Conservation (phyloP, 2,113 vertebrate species). For the Redunca redunca region DNA sequence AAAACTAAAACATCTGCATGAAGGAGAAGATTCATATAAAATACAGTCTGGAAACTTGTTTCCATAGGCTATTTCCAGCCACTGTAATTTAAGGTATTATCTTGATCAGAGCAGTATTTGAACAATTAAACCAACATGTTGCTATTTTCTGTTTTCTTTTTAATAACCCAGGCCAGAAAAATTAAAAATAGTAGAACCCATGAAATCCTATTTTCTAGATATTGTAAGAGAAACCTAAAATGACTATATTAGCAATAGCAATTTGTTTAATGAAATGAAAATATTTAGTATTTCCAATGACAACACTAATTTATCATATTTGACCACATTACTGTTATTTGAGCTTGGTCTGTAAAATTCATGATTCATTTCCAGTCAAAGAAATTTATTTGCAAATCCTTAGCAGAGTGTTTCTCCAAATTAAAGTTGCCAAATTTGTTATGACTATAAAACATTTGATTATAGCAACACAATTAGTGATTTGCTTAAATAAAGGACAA, state of each 20-base stretch:
- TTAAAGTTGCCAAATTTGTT: neutral
- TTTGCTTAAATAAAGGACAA: constrained; percentile 22
- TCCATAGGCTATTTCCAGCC: neutral
- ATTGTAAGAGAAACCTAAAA: neutral
- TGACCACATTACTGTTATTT: neutral
- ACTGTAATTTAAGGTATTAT: neutral
- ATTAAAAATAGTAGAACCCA: neutral
- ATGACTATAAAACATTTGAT: neutral
- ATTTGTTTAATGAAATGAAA: neutral
- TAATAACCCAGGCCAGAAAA: neutral
- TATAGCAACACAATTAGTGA: neutral
- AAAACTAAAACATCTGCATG: neutral
- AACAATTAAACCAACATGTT: neutral
- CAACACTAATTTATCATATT: neutral
- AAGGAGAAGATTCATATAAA: neutral
- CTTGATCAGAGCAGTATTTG: neutral
- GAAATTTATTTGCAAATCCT: neutral
- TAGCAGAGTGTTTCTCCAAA: neutral
- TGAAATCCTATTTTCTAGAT: neutral
- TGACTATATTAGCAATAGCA: neutral
- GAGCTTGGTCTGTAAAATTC: neutral
- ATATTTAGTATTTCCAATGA: neutral
- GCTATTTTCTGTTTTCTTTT: neutral
- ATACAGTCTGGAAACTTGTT: neutral
- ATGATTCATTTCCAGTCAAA: neutral